Evolutionary conservation across 2,797 vertebrate species (phyloP), one percentile per base, ranked within the genome.

Genomic region (Chelonia mydas): DNA sequence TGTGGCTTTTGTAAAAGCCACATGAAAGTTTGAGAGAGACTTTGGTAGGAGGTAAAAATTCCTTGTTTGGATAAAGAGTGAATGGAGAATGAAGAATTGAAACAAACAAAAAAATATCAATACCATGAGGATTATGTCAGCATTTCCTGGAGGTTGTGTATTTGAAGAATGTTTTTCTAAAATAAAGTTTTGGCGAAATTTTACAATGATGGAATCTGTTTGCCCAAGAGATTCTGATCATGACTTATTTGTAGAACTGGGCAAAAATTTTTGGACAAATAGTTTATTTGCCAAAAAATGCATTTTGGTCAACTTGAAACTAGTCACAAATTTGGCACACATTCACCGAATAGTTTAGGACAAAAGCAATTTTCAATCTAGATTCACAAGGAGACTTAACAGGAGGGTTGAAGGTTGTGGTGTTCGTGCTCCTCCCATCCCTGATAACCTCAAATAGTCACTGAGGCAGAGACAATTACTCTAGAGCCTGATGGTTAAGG

Each of bases 161-260:
- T 80, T 89, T 79, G 80, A 61, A 92, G 59, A 77, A 91, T 65
- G 45, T 88, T 96, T n/a, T 80, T 90, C 87, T 57, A 91, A 90
- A 86, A 87, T 94, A n/a, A 74, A n/a, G 57, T 80, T 68, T 49
- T 90, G 83, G 88, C 90, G 59, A 31, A 87, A 33, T 50, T n/a
- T 27, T 87, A 80, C 25, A 81, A 74, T 86, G 82, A 92, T 55
- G 76, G 53, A 90, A 72, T 88, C 37, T 81, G 11, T 68, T 74
- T 90, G 45, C 47, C 81, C 83, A 16, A 83, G 83, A 91, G 76
- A 94, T 59, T 83, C 53, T 55, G 11, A 85, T 47, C n/a, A 11
- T 54, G 33, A 85, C 45, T 90, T 25, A 68, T 5, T 86, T 83
- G 54, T 33, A 31, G 31, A 31, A 23, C 33, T 54, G 27, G 51